phyloP scores from a whole-genome alignment of 1,140 invertebrate genomes.

The Drosophila kohkoa region DNA sequence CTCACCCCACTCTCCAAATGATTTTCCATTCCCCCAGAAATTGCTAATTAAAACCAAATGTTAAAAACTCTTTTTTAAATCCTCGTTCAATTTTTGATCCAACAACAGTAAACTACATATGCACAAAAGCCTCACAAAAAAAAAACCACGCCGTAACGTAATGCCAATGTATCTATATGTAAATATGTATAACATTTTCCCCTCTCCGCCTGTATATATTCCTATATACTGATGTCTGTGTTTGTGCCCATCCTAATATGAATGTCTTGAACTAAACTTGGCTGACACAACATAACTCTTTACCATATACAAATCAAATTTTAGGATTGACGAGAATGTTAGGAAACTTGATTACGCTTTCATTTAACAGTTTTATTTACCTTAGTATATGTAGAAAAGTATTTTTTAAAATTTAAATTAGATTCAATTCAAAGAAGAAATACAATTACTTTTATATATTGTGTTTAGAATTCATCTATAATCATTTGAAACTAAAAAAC shows the following conservation, averaged over 20 bases:
- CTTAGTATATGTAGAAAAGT: no score
- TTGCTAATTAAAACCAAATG: conserved; percentile 9
- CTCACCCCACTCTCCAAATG: no score
- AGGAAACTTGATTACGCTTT: background rate
- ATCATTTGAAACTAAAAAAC: no score
- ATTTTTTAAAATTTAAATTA: no score
- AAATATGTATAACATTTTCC: conserved; percentile 57
- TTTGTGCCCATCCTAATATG: conserved; percentile 15
- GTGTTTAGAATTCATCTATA: no score
- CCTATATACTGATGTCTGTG: conserved; percentile 33
- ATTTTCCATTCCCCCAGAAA: background rate
- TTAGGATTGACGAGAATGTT: background rate
- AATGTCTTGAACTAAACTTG: conserved; percentile 4
- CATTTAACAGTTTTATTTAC: no score
- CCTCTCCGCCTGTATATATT: conserved; percentile 14
- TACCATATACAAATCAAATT: conserved; percentile 23
- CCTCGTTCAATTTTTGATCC: conserved; percentile 40
- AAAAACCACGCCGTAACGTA: conserved; percentile 9
- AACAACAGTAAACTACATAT: conserved; percentile 62
- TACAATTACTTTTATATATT: no score
- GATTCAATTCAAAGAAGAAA: no score
- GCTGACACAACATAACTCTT: background rate
- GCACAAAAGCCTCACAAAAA: conserved; percentile 45
- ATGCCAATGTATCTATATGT: conserved; percentile 45
- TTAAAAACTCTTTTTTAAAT: background rate